Base-by-base conservation (phyloP, 2,113 vertebrate genomes). In the Myotis brandtii region DNA sequence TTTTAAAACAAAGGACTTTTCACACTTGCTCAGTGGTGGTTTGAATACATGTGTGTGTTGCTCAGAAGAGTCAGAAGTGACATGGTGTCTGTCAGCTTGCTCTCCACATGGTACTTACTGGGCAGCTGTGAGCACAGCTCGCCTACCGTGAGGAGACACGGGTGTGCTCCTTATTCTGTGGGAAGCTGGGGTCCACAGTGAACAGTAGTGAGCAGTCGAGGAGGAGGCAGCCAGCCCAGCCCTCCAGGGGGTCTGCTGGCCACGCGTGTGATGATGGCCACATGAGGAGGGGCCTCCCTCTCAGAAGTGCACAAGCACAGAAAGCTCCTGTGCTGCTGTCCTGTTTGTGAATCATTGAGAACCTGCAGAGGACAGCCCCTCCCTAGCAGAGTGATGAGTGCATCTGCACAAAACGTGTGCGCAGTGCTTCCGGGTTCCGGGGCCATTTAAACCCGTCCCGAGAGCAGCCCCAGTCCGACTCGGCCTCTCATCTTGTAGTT, bases 1-100 rank as follows among this genome's bases (percentile, higher is more conserved):
- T 43, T 76, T 90, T 40, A n/a, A 83, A 70, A 76, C 32, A 93
- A 70, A 62, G 13, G 40, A n/a, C 66, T 70, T 95, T 86, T 69
- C 80, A 40, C n/a, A 6, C 80, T 92, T 66, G 13, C n/a, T 46
- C 30, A 50, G 54, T 59, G 86, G 30, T 73, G 2, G 27, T 79
- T 90, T 83, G 40, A 27, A 59, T 72, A 17, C 11, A 0, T 20
- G 37, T 76, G 9, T 25, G 23, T 23, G 30, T n/a, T 30, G 20
- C 25, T 37, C 34, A 40, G 30, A 32, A 70, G 21, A 70, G 20
- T 70, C 4, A 52, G 14, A 82, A 77, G 17, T 50, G 13, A 43
- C 37, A 50, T 62, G 48, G 20, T n/a, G 2, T 82, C 52, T 43
- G 50, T 77, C 21, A 18, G 4, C 52, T 50, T 72, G 17, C 10